Evolutionary conservation across 1,140 invertebrate genomes (phyloP).

Genomic region (Propsilocerus akamusi): DNA sequence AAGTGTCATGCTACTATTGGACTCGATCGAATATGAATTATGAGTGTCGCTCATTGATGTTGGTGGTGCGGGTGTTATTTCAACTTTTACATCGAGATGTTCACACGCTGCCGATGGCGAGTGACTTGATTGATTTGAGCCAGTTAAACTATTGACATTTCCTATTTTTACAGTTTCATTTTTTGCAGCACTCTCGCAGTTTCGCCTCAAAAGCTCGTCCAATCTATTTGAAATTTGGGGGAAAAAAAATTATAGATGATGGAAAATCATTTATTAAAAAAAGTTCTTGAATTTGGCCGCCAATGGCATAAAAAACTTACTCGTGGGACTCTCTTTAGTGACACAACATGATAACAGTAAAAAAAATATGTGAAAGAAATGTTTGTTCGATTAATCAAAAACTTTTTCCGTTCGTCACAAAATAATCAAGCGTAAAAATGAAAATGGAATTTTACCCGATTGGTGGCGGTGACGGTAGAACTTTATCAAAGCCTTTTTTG

Average conservation of each 20-base stretch:
- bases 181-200: conserved; percentile 8
- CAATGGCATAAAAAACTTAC: conserved; percentile 11
- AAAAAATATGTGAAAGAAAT: neutral
- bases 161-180: neutral
- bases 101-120: conserved; percentile 22
- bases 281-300: neutral
- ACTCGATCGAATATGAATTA: conserved; percentile 23
- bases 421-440: neutral
- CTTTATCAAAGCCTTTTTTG: conserved; percentile 73
- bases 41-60: conserved; percentile 13
- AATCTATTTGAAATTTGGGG: conserved; percentile 25
- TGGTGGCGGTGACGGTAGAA: conserved; percentile 56
- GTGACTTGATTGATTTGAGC: conserved; percentile 23
- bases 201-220: conserved; percentile 31
- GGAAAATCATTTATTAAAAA: neutral
- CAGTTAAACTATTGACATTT: conserved; percentile 9
- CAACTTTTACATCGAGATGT: conserved; percentile 22
- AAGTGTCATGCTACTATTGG: conserved; percentile 17
- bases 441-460: conserved; percentile 39
- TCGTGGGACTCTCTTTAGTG: conserved; percentile 18
- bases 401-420: neutral
- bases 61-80: conserved; percentile 19
- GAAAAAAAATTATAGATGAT: neutral
- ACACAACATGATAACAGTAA: neutral
- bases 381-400: conserved; percentile 1